A percentile compares a stretch with the other conserved stretches of the same genome.
Evolutionary conservation across 1,140 invertebrate species (phyloP).

Genomic region (Phymorhynchus buccinoides): DNA sequence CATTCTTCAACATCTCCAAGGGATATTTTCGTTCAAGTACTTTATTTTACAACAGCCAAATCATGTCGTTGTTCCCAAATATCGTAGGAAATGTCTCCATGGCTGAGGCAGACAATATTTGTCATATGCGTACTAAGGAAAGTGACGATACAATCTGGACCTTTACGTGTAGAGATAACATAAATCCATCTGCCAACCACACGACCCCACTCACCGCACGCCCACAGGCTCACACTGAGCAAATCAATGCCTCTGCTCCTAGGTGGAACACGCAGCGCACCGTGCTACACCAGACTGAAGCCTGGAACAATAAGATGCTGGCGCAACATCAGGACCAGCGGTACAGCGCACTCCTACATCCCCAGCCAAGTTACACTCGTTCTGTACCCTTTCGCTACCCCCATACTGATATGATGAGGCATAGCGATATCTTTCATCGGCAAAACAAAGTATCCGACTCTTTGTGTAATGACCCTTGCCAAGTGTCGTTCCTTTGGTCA

Average conservation of each 20-base stretch:
- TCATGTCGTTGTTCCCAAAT: too few species aligned
- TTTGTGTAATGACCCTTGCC: neutral
- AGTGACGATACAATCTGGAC: neutral
- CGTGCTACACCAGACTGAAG: neutral
- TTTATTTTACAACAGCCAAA: too few species aligned
- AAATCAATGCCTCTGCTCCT: neutral
- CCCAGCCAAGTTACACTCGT: neutral
- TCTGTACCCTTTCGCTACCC: neutral
- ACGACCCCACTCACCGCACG: neutral
- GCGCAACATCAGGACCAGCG: neutral
- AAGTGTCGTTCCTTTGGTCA: neutral
- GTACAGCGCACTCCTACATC: neutral
- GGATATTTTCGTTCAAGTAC: too few species aligned
- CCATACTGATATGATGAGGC: too few species aligned
- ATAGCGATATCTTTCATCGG: neutral
- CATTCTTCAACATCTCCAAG: too few species aligned
- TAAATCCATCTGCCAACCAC: neutral
- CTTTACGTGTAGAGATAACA: neutral
- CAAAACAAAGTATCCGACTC: neutral
- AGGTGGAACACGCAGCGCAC: neutral
- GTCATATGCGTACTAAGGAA: neutral
- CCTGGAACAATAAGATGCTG: neutral
- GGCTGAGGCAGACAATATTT: too few species aligned
- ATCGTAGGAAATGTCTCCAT: too few species aligned
- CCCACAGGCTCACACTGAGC: neutral